Evolutionary conservation across 2,797 vertebrate genomes (phyloP).

Genomic region (Leptoclinus maculatus): DNA sequence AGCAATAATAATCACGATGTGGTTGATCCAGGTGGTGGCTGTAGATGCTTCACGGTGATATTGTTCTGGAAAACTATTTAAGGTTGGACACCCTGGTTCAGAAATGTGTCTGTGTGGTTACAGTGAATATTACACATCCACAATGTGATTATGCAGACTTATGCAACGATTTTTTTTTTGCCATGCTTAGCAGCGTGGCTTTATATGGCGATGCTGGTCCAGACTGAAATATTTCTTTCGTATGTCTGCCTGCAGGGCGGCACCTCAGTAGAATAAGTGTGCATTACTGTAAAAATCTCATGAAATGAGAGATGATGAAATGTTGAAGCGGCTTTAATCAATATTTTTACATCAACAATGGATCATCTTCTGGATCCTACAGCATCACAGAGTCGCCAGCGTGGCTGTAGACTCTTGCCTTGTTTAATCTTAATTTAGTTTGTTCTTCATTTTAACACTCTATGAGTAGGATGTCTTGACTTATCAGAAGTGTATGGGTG

Average conservation of each 20-base stretch:
- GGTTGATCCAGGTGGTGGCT: constrained; percentile 60
- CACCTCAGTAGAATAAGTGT: neutral
- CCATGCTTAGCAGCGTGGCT: neutral
- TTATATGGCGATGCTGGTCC: neutral
- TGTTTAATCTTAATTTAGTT: neutral
- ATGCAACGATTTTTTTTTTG: too few species aligned
- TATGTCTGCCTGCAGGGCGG: neutral
- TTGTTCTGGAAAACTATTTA: constrained; percentile 46
- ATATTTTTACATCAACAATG: neutral
- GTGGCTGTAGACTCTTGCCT: neutral
- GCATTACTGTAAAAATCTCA: neutral
- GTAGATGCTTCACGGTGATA: constrained; percentile 13
- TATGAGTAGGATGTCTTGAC: neutral
- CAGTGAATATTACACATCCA: constrained; percentile 21
- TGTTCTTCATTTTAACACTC: neutral
- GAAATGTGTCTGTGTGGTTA: constrained; percentile 28
- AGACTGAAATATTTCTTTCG: constrained; percentile 8
- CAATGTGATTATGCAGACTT: constrained; percentile 19
- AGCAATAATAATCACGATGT: constrained; percentile 20
- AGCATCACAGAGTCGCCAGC: neutral
- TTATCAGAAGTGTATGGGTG: neutral
- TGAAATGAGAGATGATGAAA: neutral
- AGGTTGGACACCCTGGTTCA: constrained; percentile 6
- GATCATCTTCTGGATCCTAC: neutral
- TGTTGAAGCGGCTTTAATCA: neutral